A percentile compares a stretch with the other conserved stretches of the same genome.
These are phyloP conservation scores for Sisor rabdophorus DNA, from an alignment of 2,113 vertebrate genomes.

Conservation along the genomic window DNA sequence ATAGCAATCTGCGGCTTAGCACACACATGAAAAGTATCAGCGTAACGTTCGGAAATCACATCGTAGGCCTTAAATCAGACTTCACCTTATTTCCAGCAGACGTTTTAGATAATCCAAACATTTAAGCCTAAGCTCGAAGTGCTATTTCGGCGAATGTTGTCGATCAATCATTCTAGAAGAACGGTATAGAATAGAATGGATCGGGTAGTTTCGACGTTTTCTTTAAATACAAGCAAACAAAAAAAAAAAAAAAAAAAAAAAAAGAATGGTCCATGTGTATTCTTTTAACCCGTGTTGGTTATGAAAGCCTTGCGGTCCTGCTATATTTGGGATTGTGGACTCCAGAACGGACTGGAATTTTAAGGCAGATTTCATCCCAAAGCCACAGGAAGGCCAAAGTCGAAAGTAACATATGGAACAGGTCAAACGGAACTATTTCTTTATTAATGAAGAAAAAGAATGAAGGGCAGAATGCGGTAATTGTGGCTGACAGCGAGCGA, in stretches of 20 bases:
- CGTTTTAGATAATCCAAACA: neutral
- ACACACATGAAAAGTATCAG: constrained; percentile 17
- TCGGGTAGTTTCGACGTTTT: neutral
- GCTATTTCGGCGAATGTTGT: neutral
- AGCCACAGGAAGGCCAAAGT: constrained; percentile 19
- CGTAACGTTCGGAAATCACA: neutral
- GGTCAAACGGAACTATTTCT: constrained; percentile 3
- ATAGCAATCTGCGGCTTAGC: constrained; percentile 16
- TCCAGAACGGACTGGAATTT: neutral
- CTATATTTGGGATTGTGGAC: constrained; percentile 23
- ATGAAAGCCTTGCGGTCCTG: constrained; percentile 5
- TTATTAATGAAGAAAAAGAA: neutral
- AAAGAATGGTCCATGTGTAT: constrained; percentile 25
- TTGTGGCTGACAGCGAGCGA: neutral
- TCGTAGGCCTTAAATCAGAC: neutral
- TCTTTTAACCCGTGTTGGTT: constrained; percentile 13
- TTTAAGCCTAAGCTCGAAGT: neutral
- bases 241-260: neutral
- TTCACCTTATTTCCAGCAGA: constrained; percentile 10
- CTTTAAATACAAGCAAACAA: constrained; percentile 1
- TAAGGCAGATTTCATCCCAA: constrained; percentile 26
- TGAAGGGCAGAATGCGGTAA: neutral
- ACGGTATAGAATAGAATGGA: neutral
- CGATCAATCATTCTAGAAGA: constrained; percentile 14
- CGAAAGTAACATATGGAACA: constrained; percentile 24